Evolutionary conservation across 1,140 invertebrate genomes (phyloP).

Genomic region (Asbolus verrucosus): DNA sequence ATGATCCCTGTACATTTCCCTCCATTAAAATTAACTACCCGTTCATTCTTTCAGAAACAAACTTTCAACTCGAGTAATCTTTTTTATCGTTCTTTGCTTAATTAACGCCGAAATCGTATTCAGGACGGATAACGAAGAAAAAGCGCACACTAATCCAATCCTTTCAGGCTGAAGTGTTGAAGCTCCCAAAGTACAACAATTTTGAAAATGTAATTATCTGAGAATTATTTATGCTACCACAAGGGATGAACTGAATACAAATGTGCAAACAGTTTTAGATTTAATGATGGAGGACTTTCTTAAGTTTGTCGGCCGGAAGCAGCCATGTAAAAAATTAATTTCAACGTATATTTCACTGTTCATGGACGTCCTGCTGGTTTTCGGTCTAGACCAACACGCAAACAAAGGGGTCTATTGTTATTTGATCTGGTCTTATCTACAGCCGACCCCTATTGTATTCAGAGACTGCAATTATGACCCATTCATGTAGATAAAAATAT

Average conservation of each 20-base stretch:
- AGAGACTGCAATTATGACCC: conserved; percentile 21
- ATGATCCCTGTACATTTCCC: background rate
- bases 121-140: conserved; percentile 48
- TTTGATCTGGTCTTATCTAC: conserved; percentile 27
- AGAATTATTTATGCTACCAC: conserved; percentile 51
- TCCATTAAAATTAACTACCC: conserved; percentile 52
- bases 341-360: no score
- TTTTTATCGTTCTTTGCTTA: conserved; percentile 52
- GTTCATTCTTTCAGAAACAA: conserved; percentile 52
- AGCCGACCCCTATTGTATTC: conserved; percentile 17
- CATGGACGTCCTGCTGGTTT: conserved; percentile 18
- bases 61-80: conserved; percentile 51
- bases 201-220: conserved; percentile 52
- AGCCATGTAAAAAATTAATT: conserved; percentile 21
- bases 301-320: conserved; percentile 23
- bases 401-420: conserved; percentile 11
- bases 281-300: conserved; percentile 31
- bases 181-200: conserved; percentile 48
- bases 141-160: conserved; percentile 49
- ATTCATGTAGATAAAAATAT: conserved; percentile 17
- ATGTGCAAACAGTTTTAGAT: conserved; percentile 38
- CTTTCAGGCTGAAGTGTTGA: conserved; percentile 47
- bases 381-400: background rate
- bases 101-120: conserved; percentile 52
- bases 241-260: conserved; percentile 41